phyloP scores from a whole-genome alignment of 2,888 invertebrate genomes.

The Bibio marci region DNA sequence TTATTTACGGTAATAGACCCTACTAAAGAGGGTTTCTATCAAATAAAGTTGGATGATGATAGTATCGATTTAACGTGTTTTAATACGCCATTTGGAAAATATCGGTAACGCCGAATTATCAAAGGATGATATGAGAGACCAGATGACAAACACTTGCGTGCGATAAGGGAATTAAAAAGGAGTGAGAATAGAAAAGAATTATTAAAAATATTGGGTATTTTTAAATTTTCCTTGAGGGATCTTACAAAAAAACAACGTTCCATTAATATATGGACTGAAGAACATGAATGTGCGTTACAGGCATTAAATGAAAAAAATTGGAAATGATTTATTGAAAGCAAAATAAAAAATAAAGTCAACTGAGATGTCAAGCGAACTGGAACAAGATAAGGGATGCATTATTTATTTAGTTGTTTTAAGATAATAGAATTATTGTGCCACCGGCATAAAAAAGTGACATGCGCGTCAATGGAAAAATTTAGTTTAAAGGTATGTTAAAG shows the following conservation, averaged over 20 bases:
- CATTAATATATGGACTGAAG: neutral
- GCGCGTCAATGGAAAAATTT: too few species aligned
- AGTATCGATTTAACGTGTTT: slow-evolving; percentile 14
- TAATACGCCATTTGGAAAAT: slow-evolving; percentile 1
- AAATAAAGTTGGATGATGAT: slow-evolving; percentile 13
- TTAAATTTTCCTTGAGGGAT: slow-evolving; percentile 9
- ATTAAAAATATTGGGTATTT: slow-evolving; percentile 8
- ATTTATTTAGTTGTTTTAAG: too few species aligned
- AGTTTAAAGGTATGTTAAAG: too few species aligned
- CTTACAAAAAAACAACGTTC: neutral
- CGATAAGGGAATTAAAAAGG: slow-evolving; percentile 8
- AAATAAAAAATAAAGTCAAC: too few species aligned
- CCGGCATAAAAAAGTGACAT: too few species aligned
- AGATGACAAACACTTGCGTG: slow-evolving; percentile 12
- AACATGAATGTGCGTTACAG: too few species aligned
- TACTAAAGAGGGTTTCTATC: slow-evolving; percentile 12
- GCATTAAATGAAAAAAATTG: too few species aligned
- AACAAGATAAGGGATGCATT: too few species aligned
- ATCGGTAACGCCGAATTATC: slow-evolving; percentile 16
- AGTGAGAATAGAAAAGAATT: slow-evolving; percentile 7
- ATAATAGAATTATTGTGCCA: too few species aligned
- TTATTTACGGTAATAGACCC: slow-evolving; percentile 14
- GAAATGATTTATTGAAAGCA: too few species aligned
- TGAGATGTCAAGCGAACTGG: too few species aligned
- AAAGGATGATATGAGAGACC: slow-evolving; percentile 9